phyloP scores from a whole-genome alignment of 2,113 vertebrate genomes.

The Bufo bufo region DNA sequence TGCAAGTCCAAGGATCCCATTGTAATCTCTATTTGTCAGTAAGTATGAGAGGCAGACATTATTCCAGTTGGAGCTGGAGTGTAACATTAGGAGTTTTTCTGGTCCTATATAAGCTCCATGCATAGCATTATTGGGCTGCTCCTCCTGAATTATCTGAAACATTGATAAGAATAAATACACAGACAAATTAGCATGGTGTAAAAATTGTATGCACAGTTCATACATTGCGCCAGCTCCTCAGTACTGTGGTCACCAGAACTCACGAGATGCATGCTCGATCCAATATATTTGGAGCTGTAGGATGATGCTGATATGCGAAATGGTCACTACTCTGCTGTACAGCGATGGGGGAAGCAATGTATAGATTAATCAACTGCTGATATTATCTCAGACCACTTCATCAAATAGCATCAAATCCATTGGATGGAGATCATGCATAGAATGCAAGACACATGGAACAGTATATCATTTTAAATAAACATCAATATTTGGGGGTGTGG shows the following conservation, averaged over 20 bases:
- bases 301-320: neutral
- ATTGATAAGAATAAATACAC: neutral
- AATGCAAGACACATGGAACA: neutral
- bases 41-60: constrained; percentile 80
- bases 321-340: too few relatives aligned
- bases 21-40: constrained; percentile 80
- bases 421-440: neutral
- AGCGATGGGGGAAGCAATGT: too few relatives aligned
- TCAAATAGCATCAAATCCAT: too few relatives aligned
- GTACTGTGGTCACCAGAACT: neutral
- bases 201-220: neutral
- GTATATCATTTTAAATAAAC: neutral
- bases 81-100: constrained; percentile 78
- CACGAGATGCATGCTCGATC: neutral
- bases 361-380: too few relatives aligned
- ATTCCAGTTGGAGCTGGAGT: constrained; percentile 74
- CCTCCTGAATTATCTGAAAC: constrained; percentile 68
- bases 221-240: neutral
- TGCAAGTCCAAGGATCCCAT: constrained; percentile 77
- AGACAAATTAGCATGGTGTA: neutral
- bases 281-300: neutral
- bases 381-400: too few relatives aligned
- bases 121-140: constrained; percentile 66
- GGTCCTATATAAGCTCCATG: constrained; percentile 70
- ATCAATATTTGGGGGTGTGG: too few relatives aligned